These are phyloP conservation scores for Charaxes varanes DNA, from an alignment of 1,140 invertebrate genomes.

Conservation along the genomic window DNA sequence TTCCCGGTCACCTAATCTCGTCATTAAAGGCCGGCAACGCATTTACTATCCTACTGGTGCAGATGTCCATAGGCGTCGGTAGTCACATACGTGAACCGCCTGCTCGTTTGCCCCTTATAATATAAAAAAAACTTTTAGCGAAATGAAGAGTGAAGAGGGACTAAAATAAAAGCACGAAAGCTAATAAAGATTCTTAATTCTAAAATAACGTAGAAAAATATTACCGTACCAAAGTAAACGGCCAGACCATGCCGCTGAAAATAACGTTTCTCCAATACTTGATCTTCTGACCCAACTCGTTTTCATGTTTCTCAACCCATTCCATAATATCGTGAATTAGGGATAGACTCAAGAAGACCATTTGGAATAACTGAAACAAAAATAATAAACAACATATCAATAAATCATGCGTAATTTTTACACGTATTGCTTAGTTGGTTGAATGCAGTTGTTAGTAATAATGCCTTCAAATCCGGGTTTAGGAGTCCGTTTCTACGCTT, in stretches of 20 bases:
- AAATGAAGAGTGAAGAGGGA: not conserved
- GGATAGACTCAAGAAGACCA: conserved; percentile 58
- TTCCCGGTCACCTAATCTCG: no score
- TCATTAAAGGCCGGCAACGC: no score
- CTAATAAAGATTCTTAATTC: no score
- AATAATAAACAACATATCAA: conserved; percentile 6
- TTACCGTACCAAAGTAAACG: conserved; percentile 64
- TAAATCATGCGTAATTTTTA: not conserved
- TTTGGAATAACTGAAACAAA: conserved; percentile 59
- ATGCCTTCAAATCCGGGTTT: no score
- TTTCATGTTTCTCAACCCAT: conserved; percentile 35
- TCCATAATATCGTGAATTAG: conserved; percentile 52
- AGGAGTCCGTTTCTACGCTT: no score
- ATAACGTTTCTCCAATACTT: conserved; percentile 55
- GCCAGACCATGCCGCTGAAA: conserved; percentile 62
- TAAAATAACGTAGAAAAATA: conserved; percentile 2
- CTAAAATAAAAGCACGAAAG: not conserved
- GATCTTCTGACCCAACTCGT: conserved; percentile 28
- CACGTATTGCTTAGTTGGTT: no score
- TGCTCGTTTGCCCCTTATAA: no score
- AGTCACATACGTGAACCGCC: no score
- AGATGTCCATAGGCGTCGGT: no score
- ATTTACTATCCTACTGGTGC: no score
- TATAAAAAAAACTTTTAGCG: no score
- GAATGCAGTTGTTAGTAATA: no score